Base-by-base conservation (phyloP, 2,113 vertebrate genomes). In the Ammospiza caudacuta region DNA sequence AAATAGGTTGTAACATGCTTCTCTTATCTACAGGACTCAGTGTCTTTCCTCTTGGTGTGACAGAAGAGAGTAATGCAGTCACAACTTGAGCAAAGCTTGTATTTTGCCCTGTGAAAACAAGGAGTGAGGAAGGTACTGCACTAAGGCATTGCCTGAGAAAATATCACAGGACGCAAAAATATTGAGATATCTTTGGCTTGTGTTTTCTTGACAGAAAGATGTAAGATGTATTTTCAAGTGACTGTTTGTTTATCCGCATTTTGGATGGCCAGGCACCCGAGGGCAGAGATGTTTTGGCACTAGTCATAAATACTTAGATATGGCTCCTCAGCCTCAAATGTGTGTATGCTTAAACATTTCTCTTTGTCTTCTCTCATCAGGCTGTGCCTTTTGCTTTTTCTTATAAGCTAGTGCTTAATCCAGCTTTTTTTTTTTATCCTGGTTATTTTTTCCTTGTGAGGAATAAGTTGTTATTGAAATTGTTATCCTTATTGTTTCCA, bases 131-230 rank as follows among this genome's bases (percentile, higher is more conserved):
- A 90, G 16, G 8, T 55, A 59, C 14, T 6, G 1, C 12, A 13
- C 28, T 20, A 29, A 46, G 18, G 22, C 11, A 51, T 73, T 86
- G 29, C 28, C 76, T 89, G 52, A 18, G 39, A 77, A 82, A 41
- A 18, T 70, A 75, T 64, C 17, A 64, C 16, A 44, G 28, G 49
- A 57, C 31, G 37, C 47, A 61, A 31, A 82, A 81, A 72, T 89
- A 54, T 23, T 72, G 80, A 61, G 33, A 70, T 78, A 44, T 49
- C 41, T 73, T 88, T 73, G 41, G 5, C 17, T 87, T 54, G 75
- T 27, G 18, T 64, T 92, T 61, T 52, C 46, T 64, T 94, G 87
- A 79, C 80, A 91, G 68, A 64, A 90, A 91, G 41, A 69, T 76
- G 4, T 6, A 92, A 57, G 79, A 46, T 69, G 20, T 21, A 24